Evolutionary conservation across 2,797 vertebrate genomes (phyloP), one percentile per base, ranked within the genome.

Genomic region (Hypotaenidia okinawae): DNA sequence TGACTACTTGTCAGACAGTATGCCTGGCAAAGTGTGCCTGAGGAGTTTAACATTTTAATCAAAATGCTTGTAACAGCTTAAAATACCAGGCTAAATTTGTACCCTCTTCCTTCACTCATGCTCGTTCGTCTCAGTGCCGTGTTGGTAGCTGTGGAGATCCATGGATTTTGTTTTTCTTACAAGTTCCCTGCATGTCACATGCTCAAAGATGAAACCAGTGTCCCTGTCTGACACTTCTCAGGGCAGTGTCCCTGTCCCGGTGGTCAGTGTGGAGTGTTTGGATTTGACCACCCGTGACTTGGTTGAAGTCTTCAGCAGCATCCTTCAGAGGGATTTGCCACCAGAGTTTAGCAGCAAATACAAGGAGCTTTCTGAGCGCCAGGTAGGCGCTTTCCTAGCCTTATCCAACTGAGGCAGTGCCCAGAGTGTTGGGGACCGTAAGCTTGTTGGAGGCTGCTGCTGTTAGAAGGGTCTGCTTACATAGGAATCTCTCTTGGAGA

Each of bases 111-210:
- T 84, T 85, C 21, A 23, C 9, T 45, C 11, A 4, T 18, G 12
- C 9, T 69, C 1, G 0, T 77, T 84, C 85, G 25, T 76, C 33
- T 69, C 30, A 25, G n/a, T 69, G 28, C 17, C n/a, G 11, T 6
- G 10, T 41, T 27, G n/a, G 13, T 62, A 63, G 57, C 52, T 61
- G 0, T 6, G 35, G 47, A 51, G 16, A 63, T 59, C 17, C 19
- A 55, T 63, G 59, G 27, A 83, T 76, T 68, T 80, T 51, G 7
- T 33, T 16, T 76, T 70, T 76, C n/a, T 47, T 66, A 10, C 12
- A 33, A 21, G n/a, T 23, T 75, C 45, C 67, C 61, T 2, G 0
- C 13, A 18, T 24, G 33, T 41, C 28, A 11, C 0, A 0, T 25
- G 21, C 75, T 62, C 30, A 30, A 16, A 87, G 41, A 9, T 35